Conservation (phyloP, 1,140 invertebrate genomes). For the Pachyrhynchus sulphureomaculatus region DNA sequence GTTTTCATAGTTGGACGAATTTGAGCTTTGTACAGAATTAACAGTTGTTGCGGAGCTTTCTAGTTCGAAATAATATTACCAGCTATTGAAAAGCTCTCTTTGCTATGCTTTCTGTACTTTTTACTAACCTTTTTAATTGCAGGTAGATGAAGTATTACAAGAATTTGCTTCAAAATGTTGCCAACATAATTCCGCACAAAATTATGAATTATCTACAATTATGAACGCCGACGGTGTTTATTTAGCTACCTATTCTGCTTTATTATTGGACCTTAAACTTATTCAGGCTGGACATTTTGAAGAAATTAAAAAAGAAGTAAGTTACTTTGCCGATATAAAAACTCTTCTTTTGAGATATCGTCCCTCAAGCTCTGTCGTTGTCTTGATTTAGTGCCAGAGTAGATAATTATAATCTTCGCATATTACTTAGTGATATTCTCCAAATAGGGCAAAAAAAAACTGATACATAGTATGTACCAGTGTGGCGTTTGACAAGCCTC, state of each 20-base stretch:
- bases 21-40: too few relatives aligned
- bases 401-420: too few relatives aligned
- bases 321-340: slow-evolving; percentile 21
- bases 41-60: too few relatives aligned
- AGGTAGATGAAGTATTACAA: slow-evolving; percentile 86
- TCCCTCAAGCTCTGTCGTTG: too few relatives aligned
- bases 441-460: not conserved
- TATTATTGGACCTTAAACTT: slow-evolving; percentile 81
- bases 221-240: slow-evolving; percentile 96
- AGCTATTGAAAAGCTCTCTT: too few relatives aligned
- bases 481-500: not conserved
- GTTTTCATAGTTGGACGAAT: too few relatives aligned
- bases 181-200: slow-evolving; percentile 70
- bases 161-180: slow-evolving; percentile 90
- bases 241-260: slow-evolving; percentile 80
- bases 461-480: not conserved
- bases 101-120: too few relatives aligned
- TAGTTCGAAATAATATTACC: too few relatives aligned
- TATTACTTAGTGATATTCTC: too few relatives aligned
- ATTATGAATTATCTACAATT: slow-evolving; percentile 68
- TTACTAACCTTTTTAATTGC: too few relatives aligned
- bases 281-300: slow-evolving; percentile 76
- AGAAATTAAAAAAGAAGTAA: slow-evolving; percentile 63
- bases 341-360: not conserved
- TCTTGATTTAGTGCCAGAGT: too few relatives aligned